These are phyloP conservation scores for Zosterops japonicus DNA, from an alignment of 2,113 vertebrate species.

Conservation along the genomic window DNA sequence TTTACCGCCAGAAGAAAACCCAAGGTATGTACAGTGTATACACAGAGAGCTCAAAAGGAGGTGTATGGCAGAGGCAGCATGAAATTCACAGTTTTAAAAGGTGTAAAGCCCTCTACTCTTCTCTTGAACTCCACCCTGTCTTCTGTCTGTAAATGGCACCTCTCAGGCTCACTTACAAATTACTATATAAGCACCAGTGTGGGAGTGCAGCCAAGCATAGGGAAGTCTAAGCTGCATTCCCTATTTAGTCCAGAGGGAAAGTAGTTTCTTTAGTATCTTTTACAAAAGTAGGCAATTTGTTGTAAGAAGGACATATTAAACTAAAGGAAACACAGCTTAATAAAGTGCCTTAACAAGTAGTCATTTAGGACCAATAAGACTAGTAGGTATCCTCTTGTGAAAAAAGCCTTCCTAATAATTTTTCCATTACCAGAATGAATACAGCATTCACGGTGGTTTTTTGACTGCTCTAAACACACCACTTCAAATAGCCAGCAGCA, in stretches of 20 bases:
- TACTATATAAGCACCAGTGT: not conserved
- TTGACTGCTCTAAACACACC: not conserved
- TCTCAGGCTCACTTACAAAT: not conserved
- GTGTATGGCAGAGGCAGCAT: not conserved
- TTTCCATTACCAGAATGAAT: not conserved
- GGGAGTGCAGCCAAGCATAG: not conserved
- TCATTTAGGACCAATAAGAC: not conserved
- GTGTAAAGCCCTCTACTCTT: not conserved
- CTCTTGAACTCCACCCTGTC: not conserved
- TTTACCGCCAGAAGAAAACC: not conserved
- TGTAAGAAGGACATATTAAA: not conserved
- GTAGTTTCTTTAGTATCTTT: not conserved
- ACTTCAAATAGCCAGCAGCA: not conserved
- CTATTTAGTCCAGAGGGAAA: not conserved
- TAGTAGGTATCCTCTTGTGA: not conserved
- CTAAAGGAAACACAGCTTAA: not conserved
- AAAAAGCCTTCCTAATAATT: not conserved
- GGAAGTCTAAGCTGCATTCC: not conserved
- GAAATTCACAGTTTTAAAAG: not conserved
- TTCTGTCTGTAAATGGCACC: not conserved
- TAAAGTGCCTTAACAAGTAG: not conserved
- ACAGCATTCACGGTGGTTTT: not conserved
- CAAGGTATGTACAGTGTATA: not conserved
- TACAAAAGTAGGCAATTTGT: not conserved
- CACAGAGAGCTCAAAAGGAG: not conserved